Evolutionary conservation across 2,888 invertebrate species (phyloP).

Genomic region (Hoplodrina ambigua): DNA sequence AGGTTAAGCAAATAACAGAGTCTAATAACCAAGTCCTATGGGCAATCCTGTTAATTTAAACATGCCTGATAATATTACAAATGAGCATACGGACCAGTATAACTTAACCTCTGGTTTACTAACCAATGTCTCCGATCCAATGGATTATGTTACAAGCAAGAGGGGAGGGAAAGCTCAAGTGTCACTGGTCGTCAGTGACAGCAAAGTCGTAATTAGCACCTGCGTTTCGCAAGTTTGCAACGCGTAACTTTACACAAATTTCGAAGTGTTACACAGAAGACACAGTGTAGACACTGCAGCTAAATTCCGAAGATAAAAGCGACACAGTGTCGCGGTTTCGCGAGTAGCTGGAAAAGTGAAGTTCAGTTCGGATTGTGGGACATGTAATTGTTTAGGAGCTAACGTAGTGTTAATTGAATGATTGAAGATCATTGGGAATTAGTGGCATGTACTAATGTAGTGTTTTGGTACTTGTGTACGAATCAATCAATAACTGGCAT

Average conservation of each 20-base stretch:
- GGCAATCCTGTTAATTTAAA: constrained; percentile 66
- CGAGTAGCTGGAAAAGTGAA: constrained; percentile 51
- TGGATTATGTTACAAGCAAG: constrained; percentile 2
- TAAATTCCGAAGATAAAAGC: constrained; percentile 20
- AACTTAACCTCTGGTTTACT: constrained; percentile 32
- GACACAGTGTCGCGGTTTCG: constrained; percentile 46
- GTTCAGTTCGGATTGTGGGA: constrained; percentile 43
- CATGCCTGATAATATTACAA: constrained; percentile 61
- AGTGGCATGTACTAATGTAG: constrained; percentile 30
- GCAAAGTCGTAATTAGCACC: constrained; percentile 83
- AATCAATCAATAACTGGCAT: constrained; percentile 6
- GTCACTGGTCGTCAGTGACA: constrained; percentile 63
- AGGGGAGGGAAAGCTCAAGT: constrained; percentile 62
- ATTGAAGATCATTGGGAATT: constrained; percentile 59
- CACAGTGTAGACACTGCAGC: constrained; percentile 44
- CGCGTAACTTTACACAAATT: constrained; percentile 70
- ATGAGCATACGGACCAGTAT: constrained; percentile 41
- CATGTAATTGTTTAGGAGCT: constrained; percentile 56
- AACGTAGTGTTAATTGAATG: constrained; percentile 65
- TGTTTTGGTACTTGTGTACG: constrained; percentile 24
- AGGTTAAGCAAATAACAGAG: constrained; percentile 57
- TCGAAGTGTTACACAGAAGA: constrained; percentile 30
- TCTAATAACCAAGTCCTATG: constrained; percentile 62
- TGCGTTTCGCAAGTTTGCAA: constrained; percentile 79
- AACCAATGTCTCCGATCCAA: constrained; percentile 9